Base-by-base conservation (phyloP, 2,797 vertebrate species). In the Lophius americanus region DNA sequence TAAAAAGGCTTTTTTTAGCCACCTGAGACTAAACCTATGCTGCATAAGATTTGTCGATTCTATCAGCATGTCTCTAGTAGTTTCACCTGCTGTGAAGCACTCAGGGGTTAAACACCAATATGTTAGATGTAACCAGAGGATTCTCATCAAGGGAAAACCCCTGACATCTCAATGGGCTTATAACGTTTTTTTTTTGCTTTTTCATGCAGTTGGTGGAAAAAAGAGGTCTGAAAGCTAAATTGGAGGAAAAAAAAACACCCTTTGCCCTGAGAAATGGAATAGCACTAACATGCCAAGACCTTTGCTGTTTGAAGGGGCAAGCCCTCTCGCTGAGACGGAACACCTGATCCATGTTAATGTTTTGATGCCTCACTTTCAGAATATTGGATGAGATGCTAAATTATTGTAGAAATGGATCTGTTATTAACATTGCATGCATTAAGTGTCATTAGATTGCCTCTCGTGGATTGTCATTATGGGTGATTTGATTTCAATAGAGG, bases 261-360 rank as follows among this genome's bases (percentile, higher is more conserved):
- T 69, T 79, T 73, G 73, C 80, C 86, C 82, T 76, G 39, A 82
- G 84, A 75, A 73, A 76, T 60, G 37, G 75, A 79, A 72, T 70
- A 84, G 83, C 68, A 82, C 51, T 60, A 58, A 49, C 14, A 6
- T 78, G 66, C 73, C 52, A 67, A 83, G 68, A 83, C 81, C 81
- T 82, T 81, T 80, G 48, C 67, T 69, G 70, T 70, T 41, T 47
- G 48, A 78, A 73, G 79, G 78, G 70, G 62, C 44, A 55, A 2
- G 13, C 43, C 77, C 62, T 60, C 61, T 73, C 61, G 71, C 73
- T 51, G 83, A 81, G 74, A 33, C 65, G 42, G 74, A 83, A 84
- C 87, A 84, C 70, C 58, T 62, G 85, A 77, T 75, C 68, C 83
- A 88, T 87, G 79, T 81, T 60, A 70, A 88, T 83, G 73, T 70